Conservation (phyloP, 30 jellyfish, hydroid and myxozoan species). For the Cassiopea xamachana region DNA sequence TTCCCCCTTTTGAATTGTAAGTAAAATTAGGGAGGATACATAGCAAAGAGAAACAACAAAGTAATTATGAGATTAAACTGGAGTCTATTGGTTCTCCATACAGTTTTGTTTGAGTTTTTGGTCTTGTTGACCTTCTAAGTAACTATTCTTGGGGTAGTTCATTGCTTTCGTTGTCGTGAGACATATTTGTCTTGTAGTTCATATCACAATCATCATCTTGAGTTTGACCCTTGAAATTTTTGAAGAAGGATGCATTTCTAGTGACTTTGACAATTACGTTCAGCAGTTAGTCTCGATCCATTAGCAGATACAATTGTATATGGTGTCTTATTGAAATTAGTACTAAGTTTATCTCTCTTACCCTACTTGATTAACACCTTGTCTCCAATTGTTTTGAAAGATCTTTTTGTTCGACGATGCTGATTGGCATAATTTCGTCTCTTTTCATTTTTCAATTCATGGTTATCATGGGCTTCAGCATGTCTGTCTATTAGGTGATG, state of each 20-base stretch:
- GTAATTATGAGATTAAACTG: no score
- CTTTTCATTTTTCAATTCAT: neutral
- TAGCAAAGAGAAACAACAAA: no score
- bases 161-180: no score
- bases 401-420: neutral
- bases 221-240: no score
- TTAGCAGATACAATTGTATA: neutral
- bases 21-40: no score
- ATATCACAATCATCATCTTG: no score
- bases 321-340: neutral
- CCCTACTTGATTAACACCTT: neutral
- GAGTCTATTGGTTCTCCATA: no score
- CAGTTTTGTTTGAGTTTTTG: no score
- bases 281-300: neutral
- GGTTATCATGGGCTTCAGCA: conserved; percentile 1
- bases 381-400: neutral
- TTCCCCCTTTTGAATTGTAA: no score
- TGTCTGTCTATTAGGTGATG: neutral
- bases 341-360: neutral
- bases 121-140: no score
- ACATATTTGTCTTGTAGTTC: no score
- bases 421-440: conserved; percentile 13
- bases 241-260: neutral
- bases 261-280: neutral
- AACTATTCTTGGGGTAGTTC: no score